Percentiles rank a stretch among this genome's conserved stretches.
Conservation (phyloP, 2,797 vertebrate genomes). For the Silurus lanzhouensis region DNA sequence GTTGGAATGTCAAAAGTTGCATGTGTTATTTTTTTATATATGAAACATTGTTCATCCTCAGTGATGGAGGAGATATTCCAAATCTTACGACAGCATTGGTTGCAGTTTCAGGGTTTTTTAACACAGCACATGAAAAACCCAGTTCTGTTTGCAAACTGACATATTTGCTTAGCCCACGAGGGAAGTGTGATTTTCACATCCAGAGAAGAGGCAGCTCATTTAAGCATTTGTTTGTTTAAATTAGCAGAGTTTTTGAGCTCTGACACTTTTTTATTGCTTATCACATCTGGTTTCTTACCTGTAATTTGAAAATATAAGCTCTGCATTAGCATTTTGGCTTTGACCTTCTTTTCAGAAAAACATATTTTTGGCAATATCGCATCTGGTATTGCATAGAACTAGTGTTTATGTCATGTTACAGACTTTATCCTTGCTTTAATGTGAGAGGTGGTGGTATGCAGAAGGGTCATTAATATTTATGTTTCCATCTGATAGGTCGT, state of each 20-base stretch:
- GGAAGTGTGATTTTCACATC: constrained; percentile 2
- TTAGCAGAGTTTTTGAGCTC: constrained; percentile 11
- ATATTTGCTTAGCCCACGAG: constrained; percentile 54
- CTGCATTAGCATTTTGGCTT: constrained; percentile 32
- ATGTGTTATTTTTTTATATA: constrained; percentile 33
- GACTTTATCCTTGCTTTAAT: not conserved
- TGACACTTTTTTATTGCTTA: constrained; percentile 35
- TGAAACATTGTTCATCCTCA: constrained; percentile 12
- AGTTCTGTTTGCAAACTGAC: constrained; percentile 63
- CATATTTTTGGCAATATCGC: constrained; percentile 28
- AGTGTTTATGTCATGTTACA: constrained; percentile 10
- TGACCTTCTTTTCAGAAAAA: constrained; percentile 17
- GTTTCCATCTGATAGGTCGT: constrained; percentile 78
- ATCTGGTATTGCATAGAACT: not conserved
- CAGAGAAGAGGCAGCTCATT: constrained; percentile 37
- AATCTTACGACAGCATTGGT: constrained; percentile 58
- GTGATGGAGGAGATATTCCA: constrained; percentile 58
- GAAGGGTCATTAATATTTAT: not conserved
- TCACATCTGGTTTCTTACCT: constrained; percentile 21
- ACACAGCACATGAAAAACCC: constrained; percentile 47
- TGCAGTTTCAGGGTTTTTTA: constrained; percentile 46
- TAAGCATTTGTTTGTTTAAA: constrained; percentile 21
- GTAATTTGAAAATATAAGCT: constrained; percentile 20
- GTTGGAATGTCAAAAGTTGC: not conserved
- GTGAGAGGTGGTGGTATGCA: constrained; percentile 10